Base-by-base conservation (phyloP, 2,113 vertebrate species). In the Ardeotis arabs region DNA sequence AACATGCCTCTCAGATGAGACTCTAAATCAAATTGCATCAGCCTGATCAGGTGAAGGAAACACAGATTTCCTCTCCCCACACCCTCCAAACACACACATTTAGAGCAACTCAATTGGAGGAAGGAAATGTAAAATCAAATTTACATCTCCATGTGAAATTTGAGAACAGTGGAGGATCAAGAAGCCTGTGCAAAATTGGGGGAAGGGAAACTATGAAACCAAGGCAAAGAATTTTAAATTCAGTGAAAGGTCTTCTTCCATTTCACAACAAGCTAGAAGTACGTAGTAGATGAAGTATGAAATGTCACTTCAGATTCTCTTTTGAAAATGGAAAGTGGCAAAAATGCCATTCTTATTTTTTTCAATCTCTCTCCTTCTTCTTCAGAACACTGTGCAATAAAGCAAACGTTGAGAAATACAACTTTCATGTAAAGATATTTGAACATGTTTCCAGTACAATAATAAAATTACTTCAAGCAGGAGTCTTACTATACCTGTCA, bases 401-500 rank as follows among this genome's bases (percentile, higher is more conserved):
- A 86, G 60, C 33, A 89, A 89, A 64, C 4, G 1, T 8, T 64
- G 37, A 86, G 37, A 84, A 96, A 89, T 11, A 37, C 24, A 84
- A 73, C 20, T 72, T 78, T 33, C 28, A n/a, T 6, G 8, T 37
- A 58, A 84, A 72, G 52, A 81, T 9, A 58, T 41, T 28, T 47
- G 35, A 92, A 70, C 25, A 87, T 62, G 28, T 73, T 94, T 84
- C 77, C 28, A 66, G 41, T 68, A 72, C 10, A 73, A 73, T 28
- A 81, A 41, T 22, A 78, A 68, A 76, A 74, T 60, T 55, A 72
- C 14, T 76, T 89, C 13, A 59, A 77, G 53, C 45, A 89, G 35
- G 23, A 78, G 56, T 81, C 14, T 7, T 79, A 79, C 88, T 56
- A 13, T 98, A 99, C 99, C 99, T 96, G 98, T 98, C 90, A 99